Base-by-base conservation (phyloP, 2,113 vertebrate species). In the Coregonus clupeaformis region DNA sequence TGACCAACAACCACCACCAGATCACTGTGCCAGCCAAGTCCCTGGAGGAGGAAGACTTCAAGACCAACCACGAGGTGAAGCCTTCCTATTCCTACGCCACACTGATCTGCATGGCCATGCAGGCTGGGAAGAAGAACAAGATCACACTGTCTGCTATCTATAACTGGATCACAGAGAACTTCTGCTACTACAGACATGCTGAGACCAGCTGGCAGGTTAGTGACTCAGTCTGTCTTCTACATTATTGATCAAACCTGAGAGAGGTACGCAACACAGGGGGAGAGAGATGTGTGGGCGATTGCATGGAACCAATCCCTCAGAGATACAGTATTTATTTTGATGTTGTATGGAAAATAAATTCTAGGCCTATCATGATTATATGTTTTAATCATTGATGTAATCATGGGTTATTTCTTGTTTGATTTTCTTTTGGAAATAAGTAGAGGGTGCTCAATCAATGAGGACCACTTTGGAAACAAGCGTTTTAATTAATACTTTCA, bases 131-230 rank as follows among this genome's bases (percentile, higher is more conserved):
- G 68, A 80, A 81, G 27, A 80, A 52, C 47, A 89, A 83, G 65
- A 77, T 89, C 25, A 88, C 78, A 12, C 68, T 90, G 4, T 81
- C 89, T 0, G 84, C 87, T 81, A 91, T 90, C 42, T 91, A 90
- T 68, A 80, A 65, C 72, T 90, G 89, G 89, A 90, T 91, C 68
- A 84, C 69, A 0, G 87, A 91, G 30, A 90, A 90, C 70, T 90
- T 91, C 81, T 85, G 84, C 74, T 91, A 90, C 69, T 91, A 91
- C 67, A 72, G 77, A 25, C 79, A 86, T 0, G 83, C 89, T 0
- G 88, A 91, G 65, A 86, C 88, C 68, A 89, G 85, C 83, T 91
- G 89, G 88, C 88, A 89, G 89, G 88, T 91, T 47, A 81, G 89
- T 9, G 42, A 25, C 3, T 29, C 27, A 27, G 36, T 14, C 52